Evolutionary conservation across 2,888 invertebrate genomes (phyloP), one percentile per base, ranked within the genome.

Genomic region (Lycaena phlaeas): DNA sequence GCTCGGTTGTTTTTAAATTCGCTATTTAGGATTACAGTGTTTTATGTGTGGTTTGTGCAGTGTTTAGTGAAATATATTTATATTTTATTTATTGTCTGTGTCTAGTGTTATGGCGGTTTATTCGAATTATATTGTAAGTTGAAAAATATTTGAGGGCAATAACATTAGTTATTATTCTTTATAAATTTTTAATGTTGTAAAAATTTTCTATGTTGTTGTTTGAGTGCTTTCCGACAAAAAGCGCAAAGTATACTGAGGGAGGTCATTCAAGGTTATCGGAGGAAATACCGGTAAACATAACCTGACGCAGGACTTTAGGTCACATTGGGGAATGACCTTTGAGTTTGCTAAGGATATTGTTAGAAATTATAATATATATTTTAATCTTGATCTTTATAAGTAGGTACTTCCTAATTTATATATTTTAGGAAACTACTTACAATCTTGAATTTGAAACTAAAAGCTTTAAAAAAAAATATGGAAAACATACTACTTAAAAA

Each of bases 261-360:
- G 84, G 82, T 84, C 84, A 82, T 77, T 77, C 81, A 84, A 84
- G 84, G 84, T 84, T 79, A 82, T 55, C 56, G 55, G 53, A 63
- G 61, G 57, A 52, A 49, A 42, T 57, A 64, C 74, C 75, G 75
- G 81, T 69, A 74, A 77, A 70, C 76, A 68, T 67, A 72, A 74
- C 69, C 71, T 68, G 60, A 64, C 56, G 59, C 61, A 62, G 59
- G 54, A 51, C 43, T 60, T 49, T 63, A 61, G 72, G 71, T 79
- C 76, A 72, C 64, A 68, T 78, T 79, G 61, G 60, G 34, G 57
- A 57, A 52, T 76, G 75, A 82, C 79, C 82, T 81, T 68, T 74
- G 54, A 36, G 55, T 44, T 40, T 38, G 15, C n/a, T 7, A 37
- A 27, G 12, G 11, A 27, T 26, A n/a, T n/a, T n/a, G n/a, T n/a